These are phyloP conservation scores for Pasiphila rectangulata DNA, from an alignment of 2,888 invertebrate species.

Conservation along the genomic window DNA sequence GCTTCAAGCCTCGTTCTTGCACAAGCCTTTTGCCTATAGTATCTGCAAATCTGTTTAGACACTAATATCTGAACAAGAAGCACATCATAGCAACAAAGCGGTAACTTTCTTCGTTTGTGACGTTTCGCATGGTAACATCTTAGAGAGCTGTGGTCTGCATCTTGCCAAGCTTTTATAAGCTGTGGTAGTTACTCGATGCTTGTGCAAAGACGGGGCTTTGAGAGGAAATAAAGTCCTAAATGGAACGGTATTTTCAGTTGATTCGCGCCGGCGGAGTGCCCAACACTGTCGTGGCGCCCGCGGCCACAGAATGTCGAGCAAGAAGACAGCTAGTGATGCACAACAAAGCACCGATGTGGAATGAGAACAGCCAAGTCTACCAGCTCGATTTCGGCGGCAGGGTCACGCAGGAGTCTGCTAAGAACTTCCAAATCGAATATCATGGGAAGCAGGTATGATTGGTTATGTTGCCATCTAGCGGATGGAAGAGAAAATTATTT, in stretches of 20 bases:
- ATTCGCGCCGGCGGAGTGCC: slow-evolving; percentile 81
- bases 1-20: slow-evolving; percentile 20
- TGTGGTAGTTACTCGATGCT: slow-evolving; percentile 17
- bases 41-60: not conserved
- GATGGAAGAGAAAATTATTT: no score
- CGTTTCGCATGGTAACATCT: not conserved
- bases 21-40: slow-evolving; percentile 25
- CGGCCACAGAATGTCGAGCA: slow-evolving; percentile 26
- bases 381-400: slow-evolving; percentile 99
- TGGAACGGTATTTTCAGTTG: slow-evolving; percentile 74
- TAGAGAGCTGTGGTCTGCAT: slow-evolving; percentile 7
- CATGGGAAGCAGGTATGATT: slow-evolving; percentile 92
- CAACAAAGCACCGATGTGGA: slow-evolving; percentile 99
- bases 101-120: no score
- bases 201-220: slow-evolving; percentile 21
- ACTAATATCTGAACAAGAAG: not conserved
- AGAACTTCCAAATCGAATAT: slow-evolving; percentile 99
- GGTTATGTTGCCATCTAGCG: not conserved
- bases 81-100: not conserved
- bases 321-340: slow-evolving; percentile 95
- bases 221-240: not conserved
- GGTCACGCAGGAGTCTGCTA: slow-evolving; percentile 99
- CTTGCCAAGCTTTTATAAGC: slow-evolving; percentile 9
- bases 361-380: slow-evolving; percentile 99
- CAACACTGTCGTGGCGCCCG: slow-evolving; percentile 22